Evolutionary conservation across 2,113 vertebrate genomes (phyloP).

Genomic region (Notothenia coriiceps): DNA sequence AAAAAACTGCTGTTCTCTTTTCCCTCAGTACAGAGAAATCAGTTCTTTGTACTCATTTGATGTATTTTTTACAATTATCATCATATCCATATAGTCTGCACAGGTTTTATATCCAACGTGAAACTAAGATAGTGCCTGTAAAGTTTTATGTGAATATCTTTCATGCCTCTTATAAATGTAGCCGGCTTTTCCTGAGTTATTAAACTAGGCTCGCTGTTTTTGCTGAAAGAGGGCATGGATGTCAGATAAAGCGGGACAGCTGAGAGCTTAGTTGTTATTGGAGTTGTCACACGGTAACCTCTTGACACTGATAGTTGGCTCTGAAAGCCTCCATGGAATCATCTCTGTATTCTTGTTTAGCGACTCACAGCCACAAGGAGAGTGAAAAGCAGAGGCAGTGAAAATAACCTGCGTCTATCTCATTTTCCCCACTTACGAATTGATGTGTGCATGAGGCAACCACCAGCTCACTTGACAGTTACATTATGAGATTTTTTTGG

Average conservation of each 20-base stretch:
- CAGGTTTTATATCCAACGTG: background rate
- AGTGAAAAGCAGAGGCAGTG: background rate
- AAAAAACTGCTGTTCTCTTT: constrained; percentile 41
- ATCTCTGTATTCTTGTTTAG: constrained; percentile 20
- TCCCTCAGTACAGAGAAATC: constrained; percentile 16
- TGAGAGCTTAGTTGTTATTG: constrained; percentile 20
- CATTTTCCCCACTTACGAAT: background rate
- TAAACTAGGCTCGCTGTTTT: constrained; percentile 8
- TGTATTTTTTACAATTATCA: constrained; percentile 10
- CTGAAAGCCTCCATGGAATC: constrained; percentile 8
- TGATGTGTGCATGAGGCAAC: constrained; percentile 14
- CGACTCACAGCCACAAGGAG: background rate
- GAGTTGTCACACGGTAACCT: constrained; percentile 9
- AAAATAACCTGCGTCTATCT: background rate
- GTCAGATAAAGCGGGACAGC: constrained; percentile 9
- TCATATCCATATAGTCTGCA: background rate
- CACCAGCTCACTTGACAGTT: background rate
- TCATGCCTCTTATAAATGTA: background rate
- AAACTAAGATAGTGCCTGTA: constrained; percentile 3
- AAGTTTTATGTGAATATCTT: background rate
- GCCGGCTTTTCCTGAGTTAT: constrained; percentile 31
- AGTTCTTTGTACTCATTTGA: background rate
- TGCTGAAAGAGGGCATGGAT: constrained; percentile 31
- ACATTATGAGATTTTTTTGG: background rate
- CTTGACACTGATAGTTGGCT: constrained; percentile 23